A percentile compares a stretch with the other conserved stretches of the same genome.
Evolutionary conservation across 2,797 vertebrate genomes (phyloP).

Genomic region (Anguilla marmorata): DNA sequence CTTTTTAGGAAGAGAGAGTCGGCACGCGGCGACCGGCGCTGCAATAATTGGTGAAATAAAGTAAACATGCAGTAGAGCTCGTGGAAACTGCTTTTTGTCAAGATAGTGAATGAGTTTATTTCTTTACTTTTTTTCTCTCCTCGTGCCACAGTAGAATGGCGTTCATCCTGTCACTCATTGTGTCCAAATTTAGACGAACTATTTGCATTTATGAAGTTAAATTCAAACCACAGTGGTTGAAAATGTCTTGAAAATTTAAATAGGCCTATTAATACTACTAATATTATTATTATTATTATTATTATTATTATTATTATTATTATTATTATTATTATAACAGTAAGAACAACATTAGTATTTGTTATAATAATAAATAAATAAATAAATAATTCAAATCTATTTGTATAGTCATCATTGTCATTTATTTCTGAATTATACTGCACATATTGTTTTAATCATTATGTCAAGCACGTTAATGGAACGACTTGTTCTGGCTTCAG

Average conservation of each 20-base stretch:
- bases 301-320: background rate
- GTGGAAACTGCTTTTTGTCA: constrained; percentile 79
- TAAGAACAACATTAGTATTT: background rate
- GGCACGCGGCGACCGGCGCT: constrained; percentile 81
- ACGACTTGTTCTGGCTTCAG: background rate
- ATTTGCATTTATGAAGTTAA: background rate
- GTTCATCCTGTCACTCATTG: background rate
- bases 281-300: background rate
- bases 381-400: background rate
- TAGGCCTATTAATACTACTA: background rate
- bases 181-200: background rate
- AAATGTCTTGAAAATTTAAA: background rate
- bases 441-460: background rate
- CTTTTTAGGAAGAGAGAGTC: constrained; percentile 88
- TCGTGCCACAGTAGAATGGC: background rate
- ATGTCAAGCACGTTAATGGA: background rate
- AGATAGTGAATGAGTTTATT: constrained; percentile 73
- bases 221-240: background rate
- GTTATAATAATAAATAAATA: background rate
- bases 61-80: constrained; percentile 84
- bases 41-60: constrained; percentile 93
- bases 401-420: background rate
- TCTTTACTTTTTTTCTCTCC: background rate
- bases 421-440: background rate
- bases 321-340: background rate